phyloP scores from a whole-genome alignment of 2,797 vertebrate species.

The Ciconia nigra region DNA sequence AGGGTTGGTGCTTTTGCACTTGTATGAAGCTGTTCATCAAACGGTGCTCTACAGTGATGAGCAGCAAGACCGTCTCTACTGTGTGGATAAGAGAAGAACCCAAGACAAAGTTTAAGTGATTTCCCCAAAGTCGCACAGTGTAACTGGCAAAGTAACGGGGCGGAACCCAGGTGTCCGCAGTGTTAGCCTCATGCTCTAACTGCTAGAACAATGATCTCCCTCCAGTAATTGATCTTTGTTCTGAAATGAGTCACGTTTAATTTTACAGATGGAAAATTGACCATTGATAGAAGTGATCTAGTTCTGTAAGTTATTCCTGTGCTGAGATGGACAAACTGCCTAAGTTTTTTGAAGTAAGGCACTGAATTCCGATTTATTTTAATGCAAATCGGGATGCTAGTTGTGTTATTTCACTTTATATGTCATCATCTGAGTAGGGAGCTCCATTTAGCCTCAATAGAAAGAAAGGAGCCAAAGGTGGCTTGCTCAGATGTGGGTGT shows the following conservation, averaged over 20 bases:
- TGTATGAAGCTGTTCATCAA: not conserved
- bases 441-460: not conserved
- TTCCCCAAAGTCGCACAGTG: not conserved
- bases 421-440: not conserved
- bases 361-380: not conserved
- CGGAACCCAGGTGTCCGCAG: not conserved
- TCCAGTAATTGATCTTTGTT: not conserved
- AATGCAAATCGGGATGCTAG: not conserved
- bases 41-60: not conserved
- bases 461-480: not conserved
- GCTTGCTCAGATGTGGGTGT: not conserved
- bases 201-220: not conserved
- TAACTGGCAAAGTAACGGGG: not conserved
- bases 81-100: not conserved
- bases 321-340: not conserved
- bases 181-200: not conserved
- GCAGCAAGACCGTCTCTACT: not conserved
- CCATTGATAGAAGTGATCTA: not conserved
- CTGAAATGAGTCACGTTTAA: not conserved
- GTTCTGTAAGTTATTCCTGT: not conserved
- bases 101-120: not conserved
- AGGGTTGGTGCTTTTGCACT: not conserved
- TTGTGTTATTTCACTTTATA: not conserved
- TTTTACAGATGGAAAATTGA: not conserved
- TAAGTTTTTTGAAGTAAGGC: not conserved